Evolutionary conservation across 2,888 invertebrate species (phyloP), one percentile per base, ranked within the genome.

Genomic region (Minunthozetes semirufus): DNA sequence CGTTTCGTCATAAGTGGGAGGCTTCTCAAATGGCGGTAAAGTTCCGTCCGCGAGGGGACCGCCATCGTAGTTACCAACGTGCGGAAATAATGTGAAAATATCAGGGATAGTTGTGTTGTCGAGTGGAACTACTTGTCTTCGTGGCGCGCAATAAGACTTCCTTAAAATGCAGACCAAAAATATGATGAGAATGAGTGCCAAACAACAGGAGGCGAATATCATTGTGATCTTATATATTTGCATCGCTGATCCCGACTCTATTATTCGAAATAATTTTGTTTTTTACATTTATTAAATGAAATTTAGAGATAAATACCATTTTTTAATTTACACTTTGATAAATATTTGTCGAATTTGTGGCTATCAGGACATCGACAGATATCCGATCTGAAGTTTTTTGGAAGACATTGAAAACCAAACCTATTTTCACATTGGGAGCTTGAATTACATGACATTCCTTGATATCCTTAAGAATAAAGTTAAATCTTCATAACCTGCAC

Each of bases 201-300:
- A 33, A 53, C 74, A 74, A 59, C 70, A 53, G 50, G 74, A 74
- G 5, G 74, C 74, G 27, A 74, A 74, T 46, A 74, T 74, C 74
- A 74, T 74, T 53, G 74, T 74, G 17, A 74, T 74, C 53, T 74
- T 74, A 25, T 74, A 74, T 9, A 74, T 74, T 70, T 74, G 68
- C 50, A 74, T 68, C 11, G 74, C 70, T 56, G 33, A 38, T 1
- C 13, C 38, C 46, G 68, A 19, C 5, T 27, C 56, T 50, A 42
- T 42, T 42, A 42, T 42, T 9, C 42, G 13, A 42, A 42, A 9
- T 13, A 11, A 11, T 48, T 48, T 13, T 48, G 48, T 17, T 13
- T 48, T 3, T 33, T 8, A 33, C 8, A 5, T 6, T 17, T 48
- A 13, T 48, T 48, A 53, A 19, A 48, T 48, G 13, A 15, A 11